A percentile compares a stretch with the other conserved stretches of the same genome.
phyloP scores from a whole-genome alignment of 2,888 invertebrate species.

The Ichneumon xanthorius region DNA sequence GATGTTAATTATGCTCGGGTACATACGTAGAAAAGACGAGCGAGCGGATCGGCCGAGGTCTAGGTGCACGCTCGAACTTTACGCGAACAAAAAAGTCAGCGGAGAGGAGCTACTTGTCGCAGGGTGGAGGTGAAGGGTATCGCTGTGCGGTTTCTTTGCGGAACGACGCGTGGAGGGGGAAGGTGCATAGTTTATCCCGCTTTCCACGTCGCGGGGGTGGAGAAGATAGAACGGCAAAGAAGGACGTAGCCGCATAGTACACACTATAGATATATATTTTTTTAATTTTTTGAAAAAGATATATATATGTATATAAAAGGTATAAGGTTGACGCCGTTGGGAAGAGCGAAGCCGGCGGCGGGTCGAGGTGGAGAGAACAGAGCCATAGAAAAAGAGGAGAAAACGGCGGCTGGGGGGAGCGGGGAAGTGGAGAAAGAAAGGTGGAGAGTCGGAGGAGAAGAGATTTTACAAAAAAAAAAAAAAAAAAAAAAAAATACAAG shows the following conservation, averaged over 20 bases:
- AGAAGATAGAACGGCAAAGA: neutral
- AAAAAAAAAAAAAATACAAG: neutral
- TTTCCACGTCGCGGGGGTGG: neutral
- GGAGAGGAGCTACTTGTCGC: conserved; percentile 20
- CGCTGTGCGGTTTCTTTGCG: conserved; percentile 10
- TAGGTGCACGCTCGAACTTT: neutral
- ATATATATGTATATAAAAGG: neutral
- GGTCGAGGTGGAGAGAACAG: conserved; percentile 49
- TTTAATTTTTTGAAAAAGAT: too few relatives aligned
- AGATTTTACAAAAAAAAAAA: conserved; percentile 46
- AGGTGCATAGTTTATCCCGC: conserved; percentile 15
- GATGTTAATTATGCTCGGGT: conserved; percentile 55
- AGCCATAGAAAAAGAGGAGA: conserved; percentile 35
- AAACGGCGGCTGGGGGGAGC: conserved; percentile 13
- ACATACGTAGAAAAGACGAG: neutral
- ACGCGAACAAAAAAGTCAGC: neutral
- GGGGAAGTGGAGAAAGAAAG: conserved; percentile 8
- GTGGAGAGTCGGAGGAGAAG: conserved; percentile 39
- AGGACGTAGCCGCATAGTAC: too few relatives aligned
- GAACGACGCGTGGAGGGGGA: conserved; percentile 67
- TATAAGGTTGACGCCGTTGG: conserved; percentile 25
- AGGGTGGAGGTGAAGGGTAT: conserved; percentile 15
- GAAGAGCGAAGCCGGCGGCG: conserved; percentile 22
- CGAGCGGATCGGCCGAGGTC: neutral
- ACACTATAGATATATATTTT: too few relatives aligned